phyloP scores from a whole-genome alignment of 2,888 invertebrate genomes.

The Cerastis rubricosa region DNA sequence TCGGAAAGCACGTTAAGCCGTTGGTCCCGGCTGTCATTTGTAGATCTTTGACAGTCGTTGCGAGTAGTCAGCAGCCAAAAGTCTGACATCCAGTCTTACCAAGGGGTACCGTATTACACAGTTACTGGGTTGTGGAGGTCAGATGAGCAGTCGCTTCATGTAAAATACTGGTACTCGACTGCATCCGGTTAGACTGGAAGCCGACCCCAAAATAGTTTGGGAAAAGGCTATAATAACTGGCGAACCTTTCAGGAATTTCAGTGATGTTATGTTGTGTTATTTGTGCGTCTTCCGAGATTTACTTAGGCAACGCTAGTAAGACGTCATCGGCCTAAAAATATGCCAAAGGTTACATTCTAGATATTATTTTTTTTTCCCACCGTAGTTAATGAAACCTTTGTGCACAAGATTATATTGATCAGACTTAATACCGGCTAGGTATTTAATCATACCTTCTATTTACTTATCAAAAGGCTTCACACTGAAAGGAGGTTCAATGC shows the following conservation, averaged over 20 bases:
- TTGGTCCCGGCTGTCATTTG: no score
- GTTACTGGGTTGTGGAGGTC: no score
- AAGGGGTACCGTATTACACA: no score
- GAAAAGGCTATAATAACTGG: no score
- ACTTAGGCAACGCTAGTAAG: neutral
- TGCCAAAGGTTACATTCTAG: neutral
- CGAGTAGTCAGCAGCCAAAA: no score
- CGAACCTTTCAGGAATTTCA: neutral
- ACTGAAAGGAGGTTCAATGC: slow-evolving; percentile 37
- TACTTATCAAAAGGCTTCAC: slow-evolving; percentile 49
- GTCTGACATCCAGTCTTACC: no score
- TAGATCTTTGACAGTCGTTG: no score
- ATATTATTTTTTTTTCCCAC: slow-evolving; percentile 3
- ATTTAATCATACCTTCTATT: slow-evolving; percentile 59
- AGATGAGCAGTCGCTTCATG: no score
- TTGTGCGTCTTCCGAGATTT: neutral
- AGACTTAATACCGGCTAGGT: slow-evolving; percentile 38
- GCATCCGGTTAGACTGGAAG: no score
- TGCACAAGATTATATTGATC: slow-evolving; percentile 35
- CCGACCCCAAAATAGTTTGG: no score
- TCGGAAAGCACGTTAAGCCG: no score
- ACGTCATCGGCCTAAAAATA: neutral
- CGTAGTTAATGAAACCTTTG: slow-evolving; percentile 42
- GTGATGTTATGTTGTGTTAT: neutral
- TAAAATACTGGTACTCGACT: no score